phyloP scores from a whole-genome alignment of 23 tunicate genomes.

The Styela clava region DNA sequence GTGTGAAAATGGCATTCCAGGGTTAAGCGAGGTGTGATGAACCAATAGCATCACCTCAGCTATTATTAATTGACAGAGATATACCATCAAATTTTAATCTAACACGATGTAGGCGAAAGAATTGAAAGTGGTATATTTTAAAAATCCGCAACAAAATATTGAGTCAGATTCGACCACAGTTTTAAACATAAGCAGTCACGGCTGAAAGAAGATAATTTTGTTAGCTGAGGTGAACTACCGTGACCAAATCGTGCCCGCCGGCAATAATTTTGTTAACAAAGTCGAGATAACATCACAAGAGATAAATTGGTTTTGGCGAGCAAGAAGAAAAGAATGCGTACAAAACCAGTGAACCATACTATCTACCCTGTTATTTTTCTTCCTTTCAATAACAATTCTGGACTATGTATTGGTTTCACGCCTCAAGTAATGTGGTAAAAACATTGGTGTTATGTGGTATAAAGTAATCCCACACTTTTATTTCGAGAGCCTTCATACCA shows the following conservation, averaged over 20 bases:
- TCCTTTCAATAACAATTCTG: neutral
- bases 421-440: neutral
- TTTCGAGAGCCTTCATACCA: neutral
- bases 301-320: neutral
- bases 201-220: neutral
- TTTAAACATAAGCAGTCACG: neutral
- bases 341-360: neutral
- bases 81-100: no score
- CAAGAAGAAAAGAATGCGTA: neutral
- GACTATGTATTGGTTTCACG: neutral
- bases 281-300: neutral
- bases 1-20: no score
- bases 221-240: neutral
- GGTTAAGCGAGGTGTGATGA: no score
- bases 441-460: neutral
- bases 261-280: neutral
- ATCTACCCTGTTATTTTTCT: neutral
- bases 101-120: no score
- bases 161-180: no score
- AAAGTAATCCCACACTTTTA: neutral
- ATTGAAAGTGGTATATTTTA: no score
- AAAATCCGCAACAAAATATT: no score
- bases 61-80: no score
- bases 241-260: neutral
- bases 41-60: no score